Percentiles rank a stretch among this genome's conserved stretches.
Conservation (phyloP, 2,888 invertebrate genomes). For the Patella ulyssiponensis region DNA sequence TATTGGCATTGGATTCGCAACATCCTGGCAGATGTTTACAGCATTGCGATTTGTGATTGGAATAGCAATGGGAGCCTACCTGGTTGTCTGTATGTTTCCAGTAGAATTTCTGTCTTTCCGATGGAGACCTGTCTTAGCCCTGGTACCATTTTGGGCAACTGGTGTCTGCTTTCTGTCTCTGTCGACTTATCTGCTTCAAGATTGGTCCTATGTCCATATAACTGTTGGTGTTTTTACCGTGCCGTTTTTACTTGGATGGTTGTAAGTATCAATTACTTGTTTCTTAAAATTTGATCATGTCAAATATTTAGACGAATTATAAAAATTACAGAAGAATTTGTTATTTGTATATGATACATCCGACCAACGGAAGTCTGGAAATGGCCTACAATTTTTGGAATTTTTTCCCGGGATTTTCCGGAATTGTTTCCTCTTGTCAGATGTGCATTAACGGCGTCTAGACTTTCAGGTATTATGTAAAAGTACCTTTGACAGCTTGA, state of each 20-base stretch:
- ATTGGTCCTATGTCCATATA: constrained; percentile 49
- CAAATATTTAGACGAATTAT: no score
- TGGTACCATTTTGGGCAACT: constrained; percentile 43
- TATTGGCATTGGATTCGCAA: constrained; percentile 41
- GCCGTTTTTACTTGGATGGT: constrained; percentile 41
- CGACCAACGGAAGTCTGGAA: no score
- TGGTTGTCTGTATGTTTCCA: constrained; percentile 30
- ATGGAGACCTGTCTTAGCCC: constrained; percentile 35
- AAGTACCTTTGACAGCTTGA: no score
- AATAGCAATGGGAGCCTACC: constrained; percentile 26
- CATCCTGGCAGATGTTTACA: constrained; percentile 52
- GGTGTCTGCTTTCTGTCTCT: constrained; percentile 41
- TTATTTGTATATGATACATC: no score
- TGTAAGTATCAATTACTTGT: constrained; percentile 38
- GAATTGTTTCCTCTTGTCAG: no score
- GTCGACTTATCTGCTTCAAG: constrained; percentile 40
- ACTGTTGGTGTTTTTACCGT: constrained; percentile 33
- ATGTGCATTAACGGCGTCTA: no score
- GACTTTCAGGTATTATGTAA: no score
- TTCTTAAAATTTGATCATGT: no score
- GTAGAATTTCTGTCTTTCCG: constrained; percentile 45
- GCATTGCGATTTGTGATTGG: constrained; percentile 47
- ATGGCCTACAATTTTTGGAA: no score
- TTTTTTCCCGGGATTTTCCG: no score
- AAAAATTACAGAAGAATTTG: no score